Evolutionary conservation across 2,888 invertebrate genomes (phyloP), one percentile per base, ranked within the genome.

Genomic region (Diaprepes abbreviatus): DNA sequence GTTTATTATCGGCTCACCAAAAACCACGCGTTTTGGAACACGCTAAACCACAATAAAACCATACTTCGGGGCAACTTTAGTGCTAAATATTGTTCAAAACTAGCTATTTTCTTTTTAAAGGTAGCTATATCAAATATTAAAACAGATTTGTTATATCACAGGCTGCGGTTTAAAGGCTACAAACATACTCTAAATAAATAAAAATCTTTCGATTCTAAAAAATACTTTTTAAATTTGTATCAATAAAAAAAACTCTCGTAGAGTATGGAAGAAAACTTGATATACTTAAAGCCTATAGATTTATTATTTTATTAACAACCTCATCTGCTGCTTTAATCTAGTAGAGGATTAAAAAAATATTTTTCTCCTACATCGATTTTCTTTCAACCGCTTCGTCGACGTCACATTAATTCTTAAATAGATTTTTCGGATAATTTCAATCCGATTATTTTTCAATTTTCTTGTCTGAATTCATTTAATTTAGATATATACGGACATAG

Each of bases 361-460:
- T 28, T 52, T 28, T 33, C 9, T n/a, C 9, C n/a, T 10, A 3
- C n/a, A 52, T 52, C 52, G 52, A 52, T 52, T 33, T 33, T 10
- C 33, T 24, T 33, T 52, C 52, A n/a, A 17, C 14, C 52, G 7
- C 28, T 52, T 12, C 14, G 31, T 28, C 10, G 28, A 33, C 6
- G 52, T 52, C 28, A n/a, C 52, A 52, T 33, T 33, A 24, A 52
- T 33, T 52, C 33, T 21, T 9, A 28, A 31, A n/a, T 10, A 28
- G 28, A 52, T 28, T 28, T 50, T 28, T 52, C 14, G 31, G 28
- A 52, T 28, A 28, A 52, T 52, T 28, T 33, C 9, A 52, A 28
- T 31, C 9, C 28, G 33, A 52, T 52, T 52, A 28, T 33, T 52
- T 52, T 33, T 52, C 17, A 19, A 19, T 43, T 17, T 43, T 19